phyloP scores from a whole-genome alignment of 2,113 vertebrate genomes.

The Myodes glareolus region DNA sequence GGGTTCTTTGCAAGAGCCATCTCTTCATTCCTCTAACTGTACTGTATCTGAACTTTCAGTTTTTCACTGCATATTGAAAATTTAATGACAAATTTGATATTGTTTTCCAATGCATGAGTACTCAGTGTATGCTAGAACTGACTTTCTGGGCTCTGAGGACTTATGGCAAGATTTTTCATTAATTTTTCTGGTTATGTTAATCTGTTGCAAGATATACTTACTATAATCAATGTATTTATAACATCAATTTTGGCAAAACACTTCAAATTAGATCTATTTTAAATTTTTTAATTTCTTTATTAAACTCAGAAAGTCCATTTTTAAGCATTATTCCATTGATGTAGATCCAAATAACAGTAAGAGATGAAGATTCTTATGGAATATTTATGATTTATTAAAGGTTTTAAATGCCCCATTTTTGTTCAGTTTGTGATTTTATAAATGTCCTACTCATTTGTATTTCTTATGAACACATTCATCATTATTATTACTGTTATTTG shows the following conservation, averaged over 20 bases:
- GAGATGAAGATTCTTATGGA: constrained; percentile 43
- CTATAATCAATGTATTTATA: neutral
- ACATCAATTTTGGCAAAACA: neutral
- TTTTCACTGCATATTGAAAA: neutral
- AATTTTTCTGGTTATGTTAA: neutral
- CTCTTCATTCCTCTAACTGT: neutral
- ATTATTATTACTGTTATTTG: constrained; percentile 65
- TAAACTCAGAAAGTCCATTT: neutral
- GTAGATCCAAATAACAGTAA: constrained; percentile 4
- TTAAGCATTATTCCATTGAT: constrained; percentile 11
- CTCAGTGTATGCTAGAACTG: neutral
- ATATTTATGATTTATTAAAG: constrained; percentile 68
- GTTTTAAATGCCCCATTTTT: constrained; percentile 65
- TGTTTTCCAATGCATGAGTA: neutral
- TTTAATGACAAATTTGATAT: neutral
- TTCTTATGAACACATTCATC: constrained; percentile 59
- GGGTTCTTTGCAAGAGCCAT: neutral
- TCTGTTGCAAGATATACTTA: neutral
- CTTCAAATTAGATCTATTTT: neutral
- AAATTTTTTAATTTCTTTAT: neutral
- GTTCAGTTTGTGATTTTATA: constrained; percentile 63
- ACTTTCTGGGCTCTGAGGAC: neutral
- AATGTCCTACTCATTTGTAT: constrained; percentile 52
- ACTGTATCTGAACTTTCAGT: neutral
- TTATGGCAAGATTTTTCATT: neutral